Evolutionary conservation across 92 coral and sea anemone genomes (phyloP).

Genomic region (Porites divaricata): DNA sequence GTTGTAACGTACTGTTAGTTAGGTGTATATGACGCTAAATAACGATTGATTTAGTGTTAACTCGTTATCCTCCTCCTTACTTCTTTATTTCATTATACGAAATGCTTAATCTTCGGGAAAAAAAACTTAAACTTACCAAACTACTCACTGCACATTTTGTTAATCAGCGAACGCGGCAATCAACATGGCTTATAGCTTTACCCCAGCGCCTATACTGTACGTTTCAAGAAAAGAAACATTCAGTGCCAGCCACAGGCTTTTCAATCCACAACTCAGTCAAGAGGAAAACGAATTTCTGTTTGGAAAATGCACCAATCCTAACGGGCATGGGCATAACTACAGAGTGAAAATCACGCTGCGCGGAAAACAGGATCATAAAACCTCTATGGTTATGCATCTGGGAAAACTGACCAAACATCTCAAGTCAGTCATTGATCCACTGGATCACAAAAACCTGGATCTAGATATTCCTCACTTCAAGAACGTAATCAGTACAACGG

Average conservation of each 20-base stretch:
- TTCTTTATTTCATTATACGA: background rate
- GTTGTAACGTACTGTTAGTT: background rate
- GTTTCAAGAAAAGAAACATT: constrained; percentile 60
- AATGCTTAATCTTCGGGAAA: background rate
- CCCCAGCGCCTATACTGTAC: constrained; percentile 12
- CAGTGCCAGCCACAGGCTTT: constrained; percentile 85
- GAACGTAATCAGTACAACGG: constrained; percentile 77
- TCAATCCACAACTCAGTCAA: constrained; percentile 63
- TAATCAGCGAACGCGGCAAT: background rate
- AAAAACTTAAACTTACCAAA: background rate
- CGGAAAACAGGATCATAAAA: constrained; percentile 69
- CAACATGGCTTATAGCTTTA: constrained; percentile 19
- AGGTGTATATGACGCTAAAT: background rate
- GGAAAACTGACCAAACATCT: constrained; percentile 59
- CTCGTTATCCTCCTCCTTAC: background rate
- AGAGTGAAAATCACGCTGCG: constrained; percentile 76
- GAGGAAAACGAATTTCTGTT: constrained; percentile 74
- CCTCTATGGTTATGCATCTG: constrained; percentile 90
- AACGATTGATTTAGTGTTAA: background rate
- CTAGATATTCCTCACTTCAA: constrained; percentile 86
- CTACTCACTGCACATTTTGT: background rate
- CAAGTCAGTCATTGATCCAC: constrained; percentile 56
- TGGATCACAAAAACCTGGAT: constrained; percentile 89
- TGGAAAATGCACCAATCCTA: constrained; percentile 90
- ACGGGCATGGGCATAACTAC: constrained; percentile 97